Conservation (phyloP, 92 coral and sea anemone genomes). For the Meandrina meandrites region DNA sequence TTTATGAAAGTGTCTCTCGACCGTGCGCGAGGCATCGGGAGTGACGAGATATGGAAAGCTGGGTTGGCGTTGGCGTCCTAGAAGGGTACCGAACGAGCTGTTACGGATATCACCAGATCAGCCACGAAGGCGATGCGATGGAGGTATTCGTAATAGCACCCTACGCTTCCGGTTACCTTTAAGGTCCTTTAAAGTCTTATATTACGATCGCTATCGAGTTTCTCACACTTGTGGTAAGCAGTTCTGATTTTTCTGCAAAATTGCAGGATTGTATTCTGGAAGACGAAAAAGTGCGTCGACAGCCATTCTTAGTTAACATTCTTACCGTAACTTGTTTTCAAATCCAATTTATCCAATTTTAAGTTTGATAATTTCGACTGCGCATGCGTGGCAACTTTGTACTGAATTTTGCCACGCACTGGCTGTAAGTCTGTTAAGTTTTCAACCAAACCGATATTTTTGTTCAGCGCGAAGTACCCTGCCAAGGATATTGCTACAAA, state of each 20-base stretch:
- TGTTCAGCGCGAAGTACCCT: too few species aligned
- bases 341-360: too few species aligned
- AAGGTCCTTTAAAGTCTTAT: neutral
- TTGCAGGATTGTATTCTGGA: neutral
- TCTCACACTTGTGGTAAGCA: neutral
- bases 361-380: neutral
- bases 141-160: slow-evolving; percentile 44
- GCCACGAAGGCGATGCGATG: slow-evolving; percentile 50
- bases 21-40: slow-evolving; percentile 59
- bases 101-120: slow-evolving; percentile 57
- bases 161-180: slow-evolving; percentile 6
- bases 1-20: slow-evolving; percentile 39
- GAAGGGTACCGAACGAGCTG: slow-evolving; percentile 55
- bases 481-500: too few species aligned
- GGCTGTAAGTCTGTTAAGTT: neutral
- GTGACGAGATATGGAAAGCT: slow-evolving; percentile 33
- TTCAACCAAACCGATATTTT: neutral
- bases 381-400: neutral
- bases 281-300: neutral
- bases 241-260: neutral
- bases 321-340: neutral
- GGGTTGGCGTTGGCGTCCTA: slow-evolving; percentile 52
- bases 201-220: neutral
- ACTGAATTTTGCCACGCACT: neutral
- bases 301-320: neutral